Base-by-base conservation (phyloP, 2,888 invertebrate genomes). In the Cecidostiba fungosa region DNA sequence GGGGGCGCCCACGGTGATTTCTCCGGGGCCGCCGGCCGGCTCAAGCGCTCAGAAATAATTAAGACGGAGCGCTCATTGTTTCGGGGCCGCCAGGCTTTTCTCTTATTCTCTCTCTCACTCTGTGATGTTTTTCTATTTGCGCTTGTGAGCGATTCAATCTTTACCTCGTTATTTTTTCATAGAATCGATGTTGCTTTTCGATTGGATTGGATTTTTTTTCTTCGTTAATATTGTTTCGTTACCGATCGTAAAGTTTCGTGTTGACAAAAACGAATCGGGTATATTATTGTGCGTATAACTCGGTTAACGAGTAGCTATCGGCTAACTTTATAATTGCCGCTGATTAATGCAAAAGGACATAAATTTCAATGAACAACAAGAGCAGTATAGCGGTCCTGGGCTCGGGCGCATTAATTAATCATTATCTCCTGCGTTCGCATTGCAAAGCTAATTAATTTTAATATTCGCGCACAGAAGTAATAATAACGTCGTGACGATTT, bases 1-100 rank as follows among this genome's bases (percentile, higher is more conserved):
- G 14, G 70, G 32, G 59, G 29, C 4, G n/a, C 54, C 23, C n/a
- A 16, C 29, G 19, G 77, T 29, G 59, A n/a, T 85, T 85, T 83
- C 79, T 73, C 70, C 62, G 62, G 73, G 50, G 76, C 80, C n/a
- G 26, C 26, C 62, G n/a, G 39, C 39, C 77, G 36, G 78, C 74
- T 81, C 47, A 26, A 78, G 74, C 69, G 62, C 82, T 80, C 78
- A 59, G 84, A 87, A 85, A 87, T 87, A 87, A 88, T 88, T 87
- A 85, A 86, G 86, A 86, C 29, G 82, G 77, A 83, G 73, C 74
- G 39, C 73, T 19, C 76, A 85, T 85, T 86, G 85, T 87, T 66
- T 70, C 66, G 26, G 12, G 6, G 62, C 39, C 19, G 19, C 59
- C 8, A 23, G 26, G 39, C 62, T 66, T 36, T 59, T 6, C 47